Base-by-base conservation (phyloP, 2,797 vertebrate species). In the Ciconia nigra region DNA sequence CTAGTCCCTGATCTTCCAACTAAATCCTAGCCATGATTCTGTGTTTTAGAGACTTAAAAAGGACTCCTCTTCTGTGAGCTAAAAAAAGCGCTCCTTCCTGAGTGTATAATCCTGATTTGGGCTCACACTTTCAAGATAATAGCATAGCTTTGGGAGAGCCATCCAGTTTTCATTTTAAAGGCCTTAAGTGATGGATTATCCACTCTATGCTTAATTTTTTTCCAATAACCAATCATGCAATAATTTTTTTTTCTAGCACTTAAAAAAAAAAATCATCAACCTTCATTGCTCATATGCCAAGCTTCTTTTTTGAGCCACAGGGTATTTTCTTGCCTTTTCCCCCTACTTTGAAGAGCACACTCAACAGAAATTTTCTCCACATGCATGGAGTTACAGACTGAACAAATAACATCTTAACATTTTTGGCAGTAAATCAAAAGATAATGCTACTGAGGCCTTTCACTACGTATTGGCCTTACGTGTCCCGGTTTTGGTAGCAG, bases 401-500 rank as follows among this genome's bases (percentile, higher is more conserved):
- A 80, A 44, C 51, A 77, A 77, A 31, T 7, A 42, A 22, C 3
- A 20, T 18, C 46, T 49, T 24, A 20, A 4, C 47, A 54, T 42
- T 71, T 66, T 52, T 15, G 46, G 41, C 35, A 37, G 28, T 26
- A 54, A 81, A 59, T 31, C 39, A 46, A 19, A 65, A 65, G 24
- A 28, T 16, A 57, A 37, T 2, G 33, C 16, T 49, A 26, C 28
- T 15, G 47, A 61, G 28, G 66, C 19, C n/a, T 63, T 33, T 5
- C 15, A 3, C 26, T 7, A 9, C 0, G 20, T 7, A 5, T 0
- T 21, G 8, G 28, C 24, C 29, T 67, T 21, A n/a, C 4, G 4
- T 2, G 25, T 1, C 5, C 25, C 5, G 42, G 55, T 9, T 13
- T 7, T 6, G 33, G 47, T 2, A 16, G n/a, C 4, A 1, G 2